Evolutionary conservation across 2,797 vertebrate species (phyloP).

Genomic region (Lacerta agilis): DNA sequence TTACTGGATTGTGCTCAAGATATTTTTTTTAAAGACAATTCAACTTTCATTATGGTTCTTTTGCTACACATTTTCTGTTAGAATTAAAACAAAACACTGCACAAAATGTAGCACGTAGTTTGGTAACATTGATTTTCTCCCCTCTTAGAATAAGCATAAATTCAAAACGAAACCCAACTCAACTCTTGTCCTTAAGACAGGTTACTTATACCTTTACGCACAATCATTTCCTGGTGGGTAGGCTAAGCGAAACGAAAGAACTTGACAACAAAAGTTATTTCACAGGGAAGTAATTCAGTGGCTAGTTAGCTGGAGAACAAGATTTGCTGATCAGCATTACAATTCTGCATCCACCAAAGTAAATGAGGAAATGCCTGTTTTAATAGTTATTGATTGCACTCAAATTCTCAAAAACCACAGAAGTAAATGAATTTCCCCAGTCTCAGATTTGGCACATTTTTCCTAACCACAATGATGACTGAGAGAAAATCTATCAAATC

Average conservation of each 20-base stretch:
- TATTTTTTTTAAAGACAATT: conserved; percentile 27
- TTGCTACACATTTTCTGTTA: conserved; percentile 18
- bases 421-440: background rate
- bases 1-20: background rate
- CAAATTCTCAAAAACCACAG: background rate
- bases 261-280: background rate
- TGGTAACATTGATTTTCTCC: conserved; percentile 21
- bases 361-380: background rate
- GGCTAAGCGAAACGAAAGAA: conserved; percentile 23
- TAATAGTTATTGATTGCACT: background rate
- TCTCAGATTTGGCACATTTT: background rate
- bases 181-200: conserved; percentile 14
- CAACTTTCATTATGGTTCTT: conserved; percentile 39
- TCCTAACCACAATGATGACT: background rate
- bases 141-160: conserved; percentile 29
- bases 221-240: conserved; percentile 39
- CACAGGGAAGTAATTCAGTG: conserved; percentile 12
- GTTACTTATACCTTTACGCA: conserved; percentile 18
- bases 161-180: conserved; percentile 23
- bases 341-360: background rate
- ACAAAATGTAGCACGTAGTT: conserved; percentile 28
- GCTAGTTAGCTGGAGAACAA: background rate
- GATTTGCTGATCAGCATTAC: background rate
- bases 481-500: background rate
- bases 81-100: conserved; percentile 24